Evolutionary conservation across 2,113 vertebrate genomes (phyloP), one percentile per base, ranked within the genome.

Genomic region (Cyprinodon brontotheroides): DNA sequence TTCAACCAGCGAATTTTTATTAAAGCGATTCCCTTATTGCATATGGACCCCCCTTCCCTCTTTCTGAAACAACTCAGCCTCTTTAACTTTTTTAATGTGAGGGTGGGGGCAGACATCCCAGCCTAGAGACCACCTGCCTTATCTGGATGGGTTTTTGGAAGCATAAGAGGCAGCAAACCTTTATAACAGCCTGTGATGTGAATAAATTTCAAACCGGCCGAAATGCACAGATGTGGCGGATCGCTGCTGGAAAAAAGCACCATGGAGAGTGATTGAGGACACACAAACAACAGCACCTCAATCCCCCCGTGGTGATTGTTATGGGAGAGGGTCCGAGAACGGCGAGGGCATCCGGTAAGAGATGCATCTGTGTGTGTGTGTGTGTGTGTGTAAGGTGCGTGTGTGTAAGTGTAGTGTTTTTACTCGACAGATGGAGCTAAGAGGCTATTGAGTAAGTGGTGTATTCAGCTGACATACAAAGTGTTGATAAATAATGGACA

Each of bases 141-240:
- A 48, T 70, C 72, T 79, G 86, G 80, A 88, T 90, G 87, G 83
- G 62, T 73, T 85, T 77, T 79, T 47, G 74, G 68, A 77, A 79
- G 60, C 39, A 50, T 74, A 8, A 63, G 64, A 72, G 80, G 74
- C 63, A 75, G 68, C 22, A 48, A 65, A 61, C 78, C 80, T 77
- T 70, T 79, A 82, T 88, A 91, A 91, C 87, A 86, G 88, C 53
- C 73, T 11, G 64, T 50, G 68, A 75, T 53, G 86, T 94, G 77
- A 94, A 94, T 93, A 90, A 94, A n/a, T n/a, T 93, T 93, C 82
- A 92, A 87, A 90, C 47, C 53, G 70, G 75, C 83, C 1, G 85
- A 89, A 89, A 89, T 78, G 81, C 83, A 80, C 75, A 75, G 71
- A 63, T 78, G 79, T 75, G 71, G 70, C 53, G 61, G 67, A 77